Evolutionary conservation across 2,888 invertebrate species (phyloP), one percentile per base, ranked within the genome.

Genomic region (Perizoma flavofasciatum): DNA sequence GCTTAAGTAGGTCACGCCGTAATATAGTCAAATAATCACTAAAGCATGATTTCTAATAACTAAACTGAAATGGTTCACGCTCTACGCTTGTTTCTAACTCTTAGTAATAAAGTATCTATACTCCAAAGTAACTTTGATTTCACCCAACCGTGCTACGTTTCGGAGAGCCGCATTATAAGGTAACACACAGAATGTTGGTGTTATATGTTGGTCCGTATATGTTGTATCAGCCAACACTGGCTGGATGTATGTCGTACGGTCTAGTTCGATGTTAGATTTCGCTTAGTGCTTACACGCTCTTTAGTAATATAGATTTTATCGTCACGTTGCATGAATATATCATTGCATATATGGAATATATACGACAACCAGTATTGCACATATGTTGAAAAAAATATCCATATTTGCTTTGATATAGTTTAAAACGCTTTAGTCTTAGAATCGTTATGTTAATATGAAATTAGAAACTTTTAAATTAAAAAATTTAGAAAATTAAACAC

Each of bases 51-150:
- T 79, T 72, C 77, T 76, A 66, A 66, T 61, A 68, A 68, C 63
- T 69, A 69, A 71, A 75, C 74, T 71, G 74, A 80, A 75, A 74
- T 82, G 70, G 74, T 79, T 74, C 77, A 77, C 68, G 77, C 76
- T 80, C 86, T 82, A 83, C 74, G 89, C 90, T 89, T 89, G 80
- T 85, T 83, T 82, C 80, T 82, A 83, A 88, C 85, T 69, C 77
- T 83, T 90, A 90, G 88, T 90, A 92, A 91, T 92, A 91, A 92
- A 91, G 85, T 90, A 89, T 87, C 85, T 90, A 81, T 92, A 91
- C 84, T 90, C 92, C 88, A 89, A 88, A 89, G 88, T 90, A 83
- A 88, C 85, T 90, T 91, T 92, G 80, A 91, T 92, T 91, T 88
- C 88, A 88, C 86, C 89, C 83, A 74, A 77, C 82, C 79, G 81